These are phyloP conservation scores for Bradypus variegatus DNA, from an alignment of 2,797 vertebrate species.

Conservation along the genomic window DNA sequence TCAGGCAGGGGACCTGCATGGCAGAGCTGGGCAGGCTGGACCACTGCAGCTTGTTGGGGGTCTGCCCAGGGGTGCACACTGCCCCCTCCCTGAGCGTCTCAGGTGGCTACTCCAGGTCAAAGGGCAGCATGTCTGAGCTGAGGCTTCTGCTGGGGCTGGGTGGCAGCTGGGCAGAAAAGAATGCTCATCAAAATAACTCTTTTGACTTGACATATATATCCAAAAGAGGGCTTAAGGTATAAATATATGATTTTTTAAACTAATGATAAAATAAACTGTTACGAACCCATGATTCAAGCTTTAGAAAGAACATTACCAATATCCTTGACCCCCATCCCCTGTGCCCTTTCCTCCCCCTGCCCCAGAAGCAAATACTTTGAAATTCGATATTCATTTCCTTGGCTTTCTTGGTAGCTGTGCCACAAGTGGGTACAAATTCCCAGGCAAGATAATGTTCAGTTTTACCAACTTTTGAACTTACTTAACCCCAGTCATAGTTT, in stretches of 20 bases:
- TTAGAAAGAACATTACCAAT: too few relatives aligned
- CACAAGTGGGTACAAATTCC: neutral
- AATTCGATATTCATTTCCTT: neutral
- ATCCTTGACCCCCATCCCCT: rapidly evolving
- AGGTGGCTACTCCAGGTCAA: neutral
- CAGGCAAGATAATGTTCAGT: neutral
- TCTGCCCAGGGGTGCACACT: neutral
- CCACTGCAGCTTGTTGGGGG: neutral
- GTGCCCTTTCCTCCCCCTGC: neutral
- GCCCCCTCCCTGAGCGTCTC: neutral
- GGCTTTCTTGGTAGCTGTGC: neutral
- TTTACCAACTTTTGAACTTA: neutral
- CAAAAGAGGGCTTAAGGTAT: neutral
- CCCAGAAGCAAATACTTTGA: neutral
- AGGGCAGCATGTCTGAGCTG: neutral
- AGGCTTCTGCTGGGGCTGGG: neutral
- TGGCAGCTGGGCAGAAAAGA: neutral
- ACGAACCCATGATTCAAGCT: too few relatives aligned
- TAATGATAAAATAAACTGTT: neutral
- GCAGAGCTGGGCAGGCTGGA: too few relatives aligned
- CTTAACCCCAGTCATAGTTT: neutral
- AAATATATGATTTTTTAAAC: neutral
- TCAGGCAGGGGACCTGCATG: too few relatives aligned
- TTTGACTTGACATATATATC: neutral
- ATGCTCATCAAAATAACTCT: neutral